phyloP scores from a whole-genome alignment of 2,797 vertebrate genomes.

The Amphiprion clarkii region DNA sequence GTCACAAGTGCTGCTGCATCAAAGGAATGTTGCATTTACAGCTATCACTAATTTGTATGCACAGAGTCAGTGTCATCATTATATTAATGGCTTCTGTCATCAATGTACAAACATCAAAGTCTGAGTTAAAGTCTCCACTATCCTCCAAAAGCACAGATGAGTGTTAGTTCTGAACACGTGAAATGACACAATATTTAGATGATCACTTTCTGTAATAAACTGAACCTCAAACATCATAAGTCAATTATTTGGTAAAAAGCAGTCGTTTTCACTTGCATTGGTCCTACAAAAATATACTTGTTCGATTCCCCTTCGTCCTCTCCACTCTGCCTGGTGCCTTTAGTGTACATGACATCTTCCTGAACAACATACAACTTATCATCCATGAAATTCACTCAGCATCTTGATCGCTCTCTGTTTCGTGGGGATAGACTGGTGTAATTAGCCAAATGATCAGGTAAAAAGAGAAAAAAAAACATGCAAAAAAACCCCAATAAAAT shows the following conservation, averaged over 20 bases:
- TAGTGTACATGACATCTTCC: slow-evolving; percentile 37
- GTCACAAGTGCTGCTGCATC: slow-evolving; percentile 59
- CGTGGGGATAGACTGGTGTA: neutral
- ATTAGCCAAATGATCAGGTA: slow-evolving; percentile 37
- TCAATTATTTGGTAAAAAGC: slow-evolving; percentile 83
- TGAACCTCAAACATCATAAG: slow-evolving; percentile 58
- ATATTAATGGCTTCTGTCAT: slow-evolving; percentile 62
- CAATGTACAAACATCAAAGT: slow-evolving; percentile 61
- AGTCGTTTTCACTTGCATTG: slow-evolving; percentile 71
- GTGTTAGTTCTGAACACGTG: slow-evolving; percentile 26
- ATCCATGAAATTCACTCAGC: slow-evolving; percentile 27
- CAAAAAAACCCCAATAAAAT: slow-evolving; percentile 10
- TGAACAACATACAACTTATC: slow-evolving; percentile 43
- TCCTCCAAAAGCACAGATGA: slow-evolving; percentile 36
- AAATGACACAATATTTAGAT: slow-evolving; percentile 42
- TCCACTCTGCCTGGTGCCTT: slow-evolving; percentile 33
- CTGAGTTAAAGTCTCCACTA: slow-evolving; percentile 35
- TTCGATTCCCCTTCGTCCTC: slow-evolving; percentile 47
- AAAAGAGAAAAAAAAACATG: slow-evolving; percentile 10
- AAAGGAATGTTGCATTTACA: slow-evolving; percentile 74
- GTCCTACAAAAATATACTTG: slow-evolving; percentile 82
- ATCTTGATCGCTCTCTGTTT: slow-evolving; percentile 19
- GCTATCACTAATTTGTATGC: slow-evolving; percentile 40
- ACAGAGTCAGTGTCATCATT: slow-evolving; percentile 54
- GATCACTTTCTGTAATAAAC: slow-evolving; percentile 45